Evolutionary conservation across 1,140 invertebrate species (phyloP).

Genomic region (Pseudomyrmex pallidus): DNA sequence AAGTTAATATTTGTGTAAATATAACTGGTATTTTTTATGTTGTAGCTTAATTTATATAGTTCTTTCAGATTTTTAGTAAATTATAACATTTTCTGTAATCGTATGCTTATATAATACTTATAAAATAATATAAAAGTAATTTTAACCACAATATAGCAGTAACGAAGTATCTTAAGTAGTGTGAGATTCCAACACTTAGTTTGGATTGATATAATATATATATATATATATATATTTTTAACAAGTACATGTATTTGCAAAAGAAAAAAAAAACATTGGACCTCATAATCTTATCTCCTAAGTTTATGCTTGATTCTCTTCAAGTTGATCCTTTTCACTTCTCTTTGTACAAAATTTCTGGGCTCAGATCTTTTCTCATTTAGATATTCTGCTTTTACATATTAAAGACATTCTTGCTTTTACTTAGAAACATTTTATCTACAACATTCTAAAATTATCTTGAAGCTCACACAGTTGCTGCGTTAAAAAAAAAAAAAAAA

Average conservation of each 20-base stretch:
- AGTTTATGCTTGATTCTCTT: constrained; percentile 67
- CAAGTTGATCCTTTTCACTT: constrained; percentile 8
- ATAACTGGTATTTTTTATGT: not conserved
- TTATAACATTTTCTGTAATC: not conserved
- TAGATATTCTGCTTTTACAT: not conserved
- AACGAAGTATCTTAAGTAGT: not conserved
- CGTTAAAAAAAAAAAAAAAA: not conserved
- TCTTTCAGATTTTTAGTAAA: not conserved
- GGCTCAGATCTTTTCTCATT: not conserved
- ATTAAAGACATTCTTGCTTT: too few relatives aligned
- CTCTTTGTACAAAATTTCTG: constrained; percentile 9
- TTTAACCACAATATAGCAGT: not conserved
- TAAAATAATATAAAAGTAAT: not conserved
- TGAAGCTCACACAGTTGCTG: constrained; percentile 9
- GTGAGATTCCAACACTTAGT: constrained; percentile 24
- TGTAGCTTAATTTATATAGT: not conserved
- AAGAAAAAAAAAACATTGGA: constrained; percentile 29
- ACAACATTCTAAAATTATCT: constrained; percentile 21
- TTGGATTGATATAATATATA: constrained; percentile 60
- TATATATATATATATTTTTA: constrained; percentile 32
- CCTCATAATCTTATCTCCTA: constrained; percentile 57
- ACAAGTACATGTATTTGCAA: too few relatives aligned
- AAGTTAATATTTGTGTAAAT: not conserved
- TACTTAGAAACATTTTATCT: not conserved
- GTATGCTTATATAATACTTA: not conserved